Evolutionary conservation across 2,888 invertebrate species (phyloP).

Genomic region (Tuta absoluta): DNA sequence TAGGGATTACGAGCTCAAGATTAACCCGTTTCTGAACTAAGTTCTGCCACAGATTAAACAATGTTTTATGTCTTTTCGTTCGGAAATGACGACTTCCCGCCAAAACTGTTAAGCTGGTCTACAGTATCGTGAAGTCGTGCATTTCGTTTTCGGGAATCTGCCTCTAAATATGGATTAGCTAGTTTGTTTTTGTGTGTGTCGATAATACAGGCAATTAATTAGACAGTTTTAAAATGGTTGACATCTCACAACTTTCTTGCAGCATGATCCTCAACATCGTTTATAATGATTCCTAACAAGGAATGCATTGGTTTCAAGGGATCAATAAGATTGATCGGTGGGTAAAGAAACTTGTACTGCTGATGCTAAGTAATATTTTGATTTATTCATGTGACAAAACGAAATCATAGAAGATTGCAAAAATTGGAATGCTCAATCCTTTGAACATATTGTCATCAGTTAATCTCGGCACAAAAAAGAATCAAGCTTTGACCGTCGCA

Average conservation of each 20-base stretch:
- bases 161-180: constrained; percentile 59
- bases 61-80: constrained; percentile 48
- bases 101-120: constrained; percentile 67
- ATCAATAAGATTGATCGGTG: neutral
- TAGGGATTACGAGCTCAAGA: constrained; percentile 67
- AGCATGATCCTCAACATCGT: neutral
- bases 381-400: constrained; percentile 37
- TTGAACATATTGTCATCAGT: constrained; percentile 40
- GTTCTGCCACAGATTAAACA: constrained; percentile 21
- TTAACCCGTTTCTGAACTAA: constrained; percentile 70
- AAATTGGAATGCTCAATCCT: constrained; percentile 48
- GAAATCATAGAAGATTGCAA: constrained; percentile 38
- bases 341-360: neutral
- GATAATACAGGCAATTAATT: constrained; percentile 29
- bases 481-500: constrained; percentile 47
- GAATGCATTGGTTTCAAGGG: neutral
- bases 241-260: constrained; percentile 6
- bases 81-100: constrained; percentile 69
- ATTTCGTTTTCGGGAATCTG: constrained; percentile 56
- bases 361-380: constrained; percentile 1
- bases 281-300: neutral
- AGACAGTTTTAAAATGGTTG: constrained; percentile 13
- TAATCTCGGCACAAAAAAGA: constrained; percentile 47
- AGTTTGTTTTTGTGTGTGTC: constrained; percentile 54
- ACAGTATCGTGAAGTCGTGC: constrained; percentile 64